A percentile compares a stretch with the other conserved stretches of the same genome.
phyloP scores from a whole-genome alignment of 37 sponge, comb jelly and placozoan species.

The Cladorhizidae sp. region DNA sequence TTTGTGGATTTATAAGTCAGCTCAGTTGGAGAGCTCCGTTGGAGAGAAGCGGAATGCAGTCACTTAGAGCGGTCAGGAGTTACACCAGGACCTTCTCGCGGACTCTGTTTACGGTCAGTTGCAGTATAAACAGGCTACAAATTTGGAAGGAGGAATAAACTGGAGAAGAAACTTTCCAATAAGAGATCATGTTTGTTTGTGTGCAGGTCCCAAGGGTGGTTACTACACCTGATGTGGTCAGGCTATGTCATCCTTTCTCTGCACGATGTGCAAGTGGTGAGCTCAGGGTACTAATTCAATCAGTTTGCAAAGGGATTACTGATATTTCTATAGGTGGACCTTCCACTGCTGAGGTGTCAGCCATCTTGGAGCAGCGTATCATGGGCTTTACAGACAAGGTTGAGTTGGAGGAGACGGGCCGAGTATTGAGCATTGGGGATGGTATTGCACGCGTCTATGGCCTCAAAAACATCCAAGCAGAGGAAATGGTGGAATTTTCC shows the following conservation, averaged over 20 bases:
- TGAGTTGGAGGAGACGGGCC: conserved; percentile 96
- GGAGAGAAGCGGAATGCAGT: conserved; percentile 36
- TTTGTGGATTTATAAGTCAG: too few relatives aligned
- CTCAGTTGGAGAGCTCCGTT: too few relatives aligned
- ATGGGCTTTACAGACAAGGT: conserved; percentile 82
- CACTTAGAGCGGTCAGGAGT: conserved; percentile 48
- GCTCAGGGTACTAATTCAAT: neutral
- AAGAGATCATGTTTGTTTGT: neutral
- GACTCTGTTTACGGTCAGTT: conserved; percentile 18
- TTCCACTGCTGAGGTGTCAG: conserved; percentile 88
- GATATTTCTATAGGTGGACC: conserved; percentile 29
- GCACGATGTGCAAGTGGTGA: conserved; percentile 51
- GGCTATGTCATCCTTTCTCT: neutral
- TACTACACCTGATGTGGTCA: neutral
- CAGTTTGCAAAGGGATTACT: neutral
- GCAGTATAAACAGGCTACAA: neutral
- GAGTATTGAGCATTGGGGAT: conserved; percentile 97
- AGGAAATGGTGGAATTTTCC: conserved; percentile 98
- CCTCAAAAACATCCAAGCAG: conserved; percentile 99
- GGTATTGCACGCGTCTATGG: conserved; percentile 99
- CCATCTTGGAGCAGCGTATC: conserved; percentile 94
- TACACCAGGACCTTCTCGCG: conserved; percentile 19
- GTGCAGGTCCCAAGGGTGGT: conserved; percentile 26
- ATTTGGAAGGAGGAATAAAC: too few relatives aligned
- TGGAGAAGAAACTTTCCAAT: neutral